phyloP scores from a whole-genome alignment of 2,888 invertebrate species.

The Conops quadrifasciatus region DNA sequence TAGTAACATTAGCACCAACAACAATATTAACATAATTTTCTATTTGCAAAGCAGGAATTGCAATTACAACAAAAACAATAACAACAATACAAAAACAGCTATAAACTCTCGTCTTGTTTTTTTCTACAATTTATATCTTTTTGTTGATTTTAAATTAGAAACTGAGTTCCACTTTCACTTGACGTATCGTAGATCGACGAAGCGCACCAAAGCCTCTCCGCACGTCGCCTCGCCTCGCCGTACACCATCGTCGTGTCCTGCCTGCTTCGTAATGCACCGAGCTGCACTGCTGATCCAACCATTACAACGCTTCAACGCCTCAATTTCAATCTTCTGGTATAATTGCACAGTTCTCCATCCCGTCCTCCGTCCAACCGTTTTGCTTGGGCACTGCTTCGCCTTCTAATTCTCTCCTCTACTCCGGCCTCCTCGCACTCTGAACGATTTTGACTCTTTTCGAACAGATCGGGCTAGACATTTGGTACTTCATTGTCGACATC shows the following conservation, averaged over 20 bases:
- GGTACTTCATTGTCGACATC: slow-evolving; percentile 21
- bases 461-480: slow-evolving; percentile 22
- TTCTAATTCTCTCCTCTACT: not conserved
- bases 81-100: slow-evolving; percentile 23
- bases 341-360: not conserved
- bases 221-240: slow-evolving; percentile 5
- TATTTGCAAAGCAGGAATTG: slow-evolving; percentile 30
- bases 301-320: slow-evolving; percentile 36
- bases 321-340: not conserved
- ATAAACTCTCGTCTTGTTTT: slow-evolving; percentile 22
- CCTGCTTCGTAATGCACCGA: not conserved
- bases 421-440: slow-evolving; percentile 29
- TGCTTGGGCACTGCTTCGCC: not conserved
- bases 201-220: not conserved
- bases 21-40: slow-evolving; percentile 12
- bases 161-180: slow-evolving; percentile 60
- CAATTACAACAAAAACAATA: slow-evolving; percentile 10
- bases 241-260: not conserved
- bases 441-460: slow-evolving; percentile 2
- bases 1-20: slow-evolving; percentile 1
- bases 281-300: slow-evolving; percentile 12
- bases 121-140: slow-evolving; percentile 1
- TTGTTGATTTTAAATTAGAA: slow-evolving; percentile 55
- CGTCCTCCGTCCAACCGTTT: not conserved
- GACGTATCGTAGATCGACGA: slow-evolving; percentile 35